phyloP scores from a whole-genome alignment of 2,797 vertebrate species.

The Spinus pinus region DNA sequence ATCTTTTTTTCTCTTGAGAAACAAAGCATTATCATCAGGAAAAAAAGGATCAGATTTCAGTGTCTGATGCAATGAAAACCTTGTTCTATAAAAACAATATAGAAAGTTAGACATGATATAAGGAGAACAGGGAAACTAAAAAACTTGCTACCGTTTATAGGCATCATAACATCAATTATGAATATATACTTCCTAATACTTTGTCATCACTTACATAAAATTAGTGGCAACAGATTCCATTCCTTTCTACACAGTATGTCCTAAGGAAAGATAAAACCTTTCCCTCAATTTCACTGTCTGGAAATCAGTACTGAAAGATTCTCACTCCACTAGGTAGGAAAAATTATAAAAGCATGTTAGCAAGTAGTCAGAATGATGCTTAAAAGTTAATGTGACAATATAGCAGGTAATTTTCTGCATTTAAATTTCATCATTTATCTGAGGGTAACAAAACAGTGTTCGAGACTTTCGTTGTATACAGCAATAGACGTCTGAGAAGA shows the following conservation, averaged over 20 bases:
- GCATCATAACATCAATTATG: not conserved
- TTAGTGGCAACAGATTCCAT: not conserved
- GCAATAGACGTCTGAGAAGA: not conserved
- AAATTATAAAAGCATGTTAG: not conserved
- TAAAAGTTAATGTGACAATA: not conserved
- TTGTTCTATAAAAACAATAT: not conserved
- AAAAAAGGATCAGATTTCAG: not conserved
- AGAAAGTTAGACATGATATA: not conserved
- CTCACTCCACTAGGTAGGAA: not conserved
- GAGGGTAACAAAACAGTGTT: not conserved
- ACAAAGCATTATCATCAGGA: not conserved
- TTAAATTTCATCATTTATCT: not conserved
- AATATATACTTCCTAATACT: not conserved
- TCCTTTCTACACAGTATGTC: not conserved
- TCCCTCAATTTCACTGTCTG: not conserved
- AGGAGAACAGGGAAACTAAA: not conserved
- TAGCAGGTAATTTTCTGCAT: not conserved
- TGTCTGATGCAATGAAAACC: not conserved
- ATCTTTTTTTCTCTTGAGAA: constrained; percentile 19
- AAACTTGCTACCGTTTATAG: not conserved
- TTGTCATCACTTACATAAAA: not conserved
- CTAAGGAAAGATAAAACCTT: not conserved
- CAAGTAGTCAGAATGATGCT: not conserved
- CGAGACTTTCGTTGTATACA: not conserved
- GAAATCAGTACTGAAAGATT: not conserved